These are phyloP conservation scores for Pomatostomus ruficeps DNA, from an alignment of 2,113 vertebrate species.

Conservation along the genomic window DNA sequence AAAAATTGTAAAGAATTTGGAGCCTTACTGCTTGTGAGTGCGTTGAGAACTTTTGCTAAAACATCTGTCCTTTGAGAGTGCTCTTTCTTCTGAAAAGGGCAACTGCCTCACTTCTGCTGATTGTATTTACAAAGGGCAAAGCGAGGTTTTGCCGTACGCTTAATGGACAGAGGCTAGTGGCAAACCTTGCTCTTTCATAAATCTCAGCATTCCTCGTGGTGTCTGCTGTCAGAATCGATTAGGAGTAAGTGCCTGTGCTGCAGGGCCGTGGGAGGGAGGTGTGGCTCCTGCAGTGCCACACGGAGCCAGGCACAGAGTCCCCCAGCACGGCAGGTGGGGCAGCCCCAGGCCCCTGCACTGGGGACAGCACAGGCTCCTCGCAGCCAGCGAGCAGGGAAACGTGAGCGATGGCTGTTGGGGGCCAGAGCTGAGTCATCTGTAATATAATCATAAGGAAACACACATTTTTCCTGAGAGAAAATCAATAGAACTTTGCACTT, in stretches of 20 bases:
- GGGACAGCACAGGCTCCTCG: background rate
- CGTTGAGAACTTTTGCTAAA: background rate
- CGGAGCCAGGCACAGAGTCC: background rate
- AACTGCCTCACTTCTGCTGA: conserved; percentile 29
- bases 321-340: background rate
- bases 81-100: conserved; percentile 29
- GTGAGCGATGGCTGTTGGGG: background rate
- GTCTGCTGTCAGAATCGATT: conserved; percentile 29
- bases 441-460: conserved; percentile 44
- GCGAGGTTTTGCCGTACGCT: background rate
- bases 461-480: conserved; percentile 50
- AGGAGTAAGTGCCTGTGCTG: background rate
- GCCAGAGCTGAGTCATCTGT: conserved; percentile 29
- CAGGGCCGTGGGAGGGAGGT: background rate
- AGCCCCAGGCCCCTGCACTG: background rate
- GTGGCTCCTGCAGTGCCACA: background rate
- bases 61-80: background rate
- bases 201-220: background rate
- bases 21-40: background rate
- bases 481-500: conserved; percentile 62
- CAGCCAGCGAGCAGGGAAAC: background rate
- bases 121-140: conserved; percentile 32
- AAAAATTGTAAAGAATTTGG: background rate
- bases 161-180: conserved; percentile 34
- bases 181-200: conserved; percentile 49